These are phyloP conservation scores for Alviniconcha marisindica DNA, from an alignment of 1,140 invertebrate genomes.

Conservation along the genomic window DNA sequence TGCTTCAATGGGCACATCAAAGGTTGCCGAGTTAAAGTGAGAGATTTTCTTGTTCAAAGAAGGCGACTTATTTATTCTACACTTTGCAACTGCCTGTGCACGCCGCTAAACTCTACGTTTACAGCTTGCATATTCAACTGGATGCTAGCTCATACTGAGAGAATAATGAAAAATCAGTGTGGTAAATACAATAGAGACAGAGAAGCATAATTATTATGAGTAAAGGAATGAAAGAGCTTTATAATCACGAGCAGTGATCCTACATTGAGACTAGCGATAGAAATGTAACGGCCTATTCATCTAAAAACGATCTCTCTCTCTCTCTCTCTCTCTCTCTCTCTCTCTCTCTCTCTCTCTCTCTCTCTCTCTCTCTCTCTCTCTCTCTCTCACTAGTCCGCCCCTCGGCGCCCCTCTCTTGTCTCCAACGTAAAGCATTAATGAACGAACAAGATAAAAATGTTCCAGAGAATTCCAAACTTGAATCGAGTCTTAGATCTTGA, in stretches of 20 bases:
- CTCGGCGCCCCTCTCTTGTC: neutral
- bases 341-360: neutral
- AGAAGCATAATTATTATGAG: too few species aligned
- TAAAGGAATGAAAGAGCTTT: too few species aligned
- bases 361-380: neutral
- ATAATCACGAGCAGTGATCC: too few species aligned
- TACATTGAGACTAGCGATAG: too few species aligned
- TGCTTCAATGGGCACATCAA: conserved; percentile 24
- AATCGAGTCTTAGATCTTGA: too few species aligned
- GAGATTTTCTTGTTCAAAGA: conserved; percentile 5
- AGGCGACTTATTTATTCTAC: neutral
- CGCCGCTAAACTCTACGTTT: neutral
- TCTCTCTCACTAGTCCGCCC: neutral
- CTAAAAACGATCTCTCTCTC: neutral
- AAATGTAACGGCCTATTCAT: neutral
- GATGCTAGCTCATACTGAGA: too few species aligned
- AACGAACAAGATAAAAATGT: too few species aligned
- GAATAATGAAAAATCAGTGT: too few species aligned
- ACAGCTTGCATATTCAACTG: too few species aligned
- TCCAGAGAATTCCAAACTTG: too few species aligned
- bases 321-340: neutral
- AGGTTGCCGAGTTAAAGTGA: conserved; percentile 6
- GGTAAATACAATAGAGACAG: too few species aligned
- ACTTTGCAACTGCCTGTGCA: neutral
- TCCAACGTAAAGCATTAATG: too few species aligned